phyloP scores from a whole-genome alignment of 2,113 vertebrate genomes.

The Chaetorhynchus papuensis region DNA sequence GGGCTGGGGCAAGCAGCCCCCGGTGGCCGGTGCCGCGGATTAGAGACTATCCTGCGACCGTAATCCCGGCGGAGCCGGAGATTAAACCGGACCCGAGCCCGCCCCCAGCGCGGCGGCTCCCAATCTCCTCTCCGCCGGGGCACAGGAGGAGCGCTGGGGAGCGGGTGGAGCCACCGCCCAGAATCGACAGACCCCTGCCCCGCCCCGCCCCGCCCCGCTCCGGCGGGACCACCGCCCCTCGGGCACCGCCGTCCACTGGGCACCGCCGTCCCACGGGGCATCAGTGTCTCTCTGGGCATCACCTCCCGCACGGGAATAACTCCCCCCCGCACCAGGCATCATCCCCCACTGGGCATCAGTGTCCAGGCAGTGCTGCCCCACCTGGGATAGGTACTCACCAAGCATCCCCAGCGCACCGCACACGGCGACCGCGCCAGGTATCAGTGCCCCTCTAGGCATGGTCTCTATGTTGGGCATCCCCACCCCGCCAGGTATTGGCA shows the following conservation, averaged over 20 bases:
- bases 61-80: constrained; percentile 53
- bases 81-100: constrained; percentile 47
- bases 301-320: not conserved
- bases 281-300: not conserved
- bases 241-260: not conserved
- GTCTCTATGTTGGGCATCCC: not conserved
- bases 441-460: not conserved
- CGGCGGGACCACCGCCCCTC: not conserved
- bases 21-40: not conserved
- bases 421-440: not conserved
- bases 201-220: not conserved
- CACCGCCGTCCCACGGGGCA: not conserved
- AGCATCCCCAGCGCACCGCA: not conserved
- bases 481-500: not conserved
- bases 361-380: not conserved
- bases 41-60: not conserved
- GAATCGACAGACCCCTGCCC: not conserved
- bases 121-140: constrained; percentile 2
- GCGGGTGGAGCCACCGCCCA: not conserved
- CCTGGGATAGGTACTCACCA: not conserved
- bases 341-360: not conserved
- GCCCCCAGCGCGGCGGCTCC: not conserved
- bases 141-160: not conserved
- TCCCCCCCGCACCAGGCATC: not conserved
- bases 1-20: not conserved